Percentiles rank a stretch among this genome's conserved stretches.
Conservation (phyloP, 1,140 invertebrate species). For the Solenopsis fugax region DNA sequence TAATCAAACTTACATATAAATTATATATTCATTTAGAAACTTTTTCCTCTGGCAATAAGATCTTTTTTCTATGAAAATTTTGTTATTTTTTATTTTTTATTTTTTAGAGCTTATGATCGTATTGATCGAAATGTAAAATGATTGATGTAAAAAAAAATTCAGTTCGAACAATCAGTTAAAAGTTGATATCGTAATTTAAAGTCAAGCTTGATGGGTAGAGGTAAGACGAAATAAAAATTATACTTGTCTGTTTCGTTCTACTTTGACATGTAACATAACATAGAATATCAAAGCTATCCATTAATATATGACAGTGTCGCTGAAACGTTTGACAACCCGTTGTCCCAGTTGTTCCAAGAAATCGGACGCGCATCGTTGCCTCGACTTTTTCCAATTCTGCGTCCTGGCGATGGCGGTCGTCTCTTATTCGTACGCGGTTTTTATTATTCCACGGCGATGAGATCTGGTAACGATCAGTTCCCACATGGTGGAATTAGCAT, state of each 20-base stretch:
- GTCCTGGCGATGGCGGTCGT: constrained; percentile 36
- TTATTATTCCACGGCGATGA: constrained; percentile 65
- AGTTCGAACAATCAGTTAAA: not conserved
- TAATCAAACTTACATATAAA: too few species aligned
- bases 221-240: not conserved
- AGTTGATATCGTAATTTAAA: not conserved
- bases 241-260: not conserved
- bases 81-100: too few species aligned
- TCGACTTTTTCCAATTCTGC: constrained; percentile 53
- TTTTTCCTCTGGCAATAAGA: too few species aligned
- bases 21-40: too few species aligned
- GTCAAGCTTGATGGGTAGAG: not conserved
- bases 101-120: too few species aligned
- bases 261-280: not conserved
- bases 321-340: constrained; percentile 31
- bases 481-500: constrained; percentile 80
- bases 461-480: constrained; percentile 78
- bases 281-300: not conserved
- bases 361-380: not conserved
- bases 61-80: too few species aligned
- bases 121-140: too few species aligned
- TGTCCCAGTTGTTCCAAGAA: constrained; percentile 52
- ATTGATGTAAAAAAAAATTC: too few species aligned
- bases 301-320: not conserved
- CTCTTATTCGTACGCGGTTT: constrained; percentile 58